Conservation (phyloP, 2,797 vertebrate species). For the Pangasius mekongensis region DNA sequence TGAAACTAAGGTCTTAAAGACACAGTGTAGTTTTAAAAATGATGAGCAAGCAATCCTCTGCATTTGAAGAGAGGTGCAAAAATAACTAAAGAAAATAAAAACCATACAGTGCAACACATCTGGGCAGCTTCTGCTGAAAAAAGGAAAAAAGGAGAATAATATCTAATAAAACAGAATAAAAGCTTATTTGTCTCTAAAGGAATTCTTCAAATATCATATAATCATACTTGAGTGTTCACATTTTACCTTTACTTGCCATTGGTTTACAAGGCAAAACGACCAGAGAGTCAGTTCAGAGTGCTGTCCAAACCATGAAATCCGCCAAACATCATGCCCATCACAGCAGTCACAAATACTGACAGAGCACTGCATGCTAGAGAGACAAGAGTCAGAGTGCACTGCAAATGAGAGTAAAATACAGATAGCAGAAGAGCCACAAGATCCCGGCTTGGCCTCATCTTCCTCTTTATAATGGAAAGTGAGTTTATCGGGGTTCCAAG, state of each 20-base stretch:
- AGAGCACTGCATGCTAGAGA: slow-evolving; percentile 1
- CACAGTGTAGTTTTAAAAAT: neutral
- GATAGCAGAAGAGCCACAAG: neutral
- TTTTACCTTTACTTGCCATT: slow-evolving; percentile 6
- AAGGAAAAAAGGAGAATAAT: slow-evolving; percentile 1
- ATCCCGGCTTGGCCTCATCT: neutral
- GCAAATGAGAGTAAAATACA: slow-evolving; percentile 20
- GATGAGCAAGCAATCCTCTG: neutral
- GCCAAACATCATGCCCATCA: neutral
- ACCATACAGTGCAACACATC: neutral
- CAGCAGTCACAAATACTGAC: neutral
- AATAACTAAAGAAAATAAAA: neutral
- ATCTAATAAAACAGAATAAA: neutral
- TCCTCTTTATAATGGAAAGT: neutral
- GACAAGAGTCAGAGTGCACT: slow-evolving; percentile 30
- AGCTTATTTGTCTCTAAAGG: slow-evolving; percentile 21
- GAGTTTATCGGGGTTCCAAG: neutral
- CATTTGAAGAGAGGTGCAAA: neutral
- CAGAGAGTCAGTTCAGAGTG: neutral
- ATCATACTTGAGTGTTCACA: slow-evolving; percentile 21
- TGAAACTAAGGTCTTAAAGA: neutral
- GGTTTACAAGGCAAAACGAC: slow-evolving; percentile 3
- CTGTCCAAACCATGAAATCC: neutral
- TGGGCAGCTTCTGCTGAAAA: neutral
- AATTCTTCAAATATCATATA: neutral